Base-by-base conservation (phyloP, 2,888 invertebrate genomes). In the Rhimphoctona megacephalus region DNA sequence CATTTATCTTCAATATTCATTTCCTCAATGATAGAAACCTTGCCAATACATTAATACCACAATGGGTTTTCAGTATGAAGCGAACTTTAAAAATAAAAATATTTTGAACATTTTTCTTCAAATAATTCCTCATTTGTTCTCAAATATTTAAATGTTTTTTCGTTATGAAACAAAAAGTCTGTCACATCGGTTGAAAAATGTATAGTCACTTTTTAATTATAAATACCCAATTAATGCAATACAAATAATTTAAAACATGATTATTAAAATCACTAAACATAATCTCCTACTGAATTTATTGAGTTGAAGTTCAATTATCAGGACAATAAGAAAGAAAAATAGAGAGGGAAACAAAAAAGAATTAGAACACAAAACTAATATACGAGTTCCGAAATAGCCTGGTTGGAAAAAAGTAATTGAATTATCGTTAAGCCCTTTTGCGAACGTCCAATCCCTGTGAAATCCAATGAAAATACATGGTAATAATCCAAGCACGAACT, bases 401-500 rank as follows among this genome's bases (percentile, higher is more conserved):
- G 36, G 36, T 36, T 14, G 49, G 25, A 33, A 46, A 43, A 70
- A 49, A 61, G 7, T 70, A 61, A 49, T 52, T 25, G 73, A 73
- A 81, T 73, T 81, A 72, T 46, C 79, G 57, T 49, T 64, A 61
- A 80, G 57, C 61, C 22, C 61, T 49, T 54, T 72, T 46, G 6
- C 46, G 46, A 49, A 17, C 46, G 14, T 72, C 72, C 61, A 36
- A 19, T 52, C 81, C 64, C 46, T 19, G 22, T 17, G 30, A 64
- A 6, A 46, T 73, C 52, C 25, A 25, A 73, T 52, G 30, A 43
- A 54, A 73, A 72, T 61, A 61, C 46, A 57, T 22, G 25, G n/a
- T 33, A 25, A 39, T 30, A 61, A 80, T 81, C 72, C 81, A 64
- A 36, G 61, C 73, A 72, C 81, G 39, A 81, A 81, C 72, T 80